Conservation (phyloP, 64 coral and sea anemone genomes). For the Anthopleura sola region DNA sequence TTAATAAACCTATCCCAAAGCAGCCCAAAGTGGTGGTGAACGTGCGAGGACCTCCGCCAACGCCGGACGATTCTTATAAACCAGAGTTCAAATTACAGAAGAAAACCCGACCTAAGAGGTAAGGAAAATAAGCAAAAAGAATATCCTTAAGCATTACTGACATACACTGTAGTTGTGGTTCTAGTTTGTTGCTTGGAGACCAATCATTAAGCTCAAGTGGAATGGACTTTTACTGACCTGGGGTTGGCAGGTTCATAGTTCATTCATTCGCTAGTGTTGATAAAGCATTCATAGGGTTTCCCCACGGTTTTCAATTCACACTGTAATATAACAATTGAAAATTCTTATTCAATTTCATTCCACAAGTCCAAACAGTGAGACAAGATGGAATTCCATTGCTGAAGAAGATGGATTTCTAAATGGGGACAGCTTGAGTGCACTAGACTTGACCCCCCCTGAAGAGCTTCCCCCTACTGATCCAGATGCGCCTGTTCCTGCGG, state of each 20-base stretch:
- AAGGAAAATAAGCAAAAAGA: background rate
- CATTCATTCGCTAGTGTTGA: no score
- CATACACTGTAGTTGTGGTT: no score
- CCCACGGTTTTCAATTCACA: no score
- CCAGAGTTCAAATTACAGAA: slow-evolving; percentile 70
- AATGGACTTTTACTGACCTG: no score
- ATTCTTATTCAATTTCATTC: background rate
- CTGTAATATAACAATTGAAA: no score
- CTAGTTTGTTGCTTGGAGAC: background rate
- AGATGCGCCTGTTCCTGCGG: slow-evolving; percentile 53
- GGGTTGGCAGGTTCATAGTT: no score
- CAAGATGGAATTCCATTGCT: background rate
- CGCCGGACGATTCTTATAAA: background rate
- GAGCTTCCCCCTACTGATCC: slow-evolving; percentile 6
- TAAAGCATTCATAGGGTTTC: no score
- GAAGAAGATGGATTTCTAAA: slow-evolving; percentile 27
- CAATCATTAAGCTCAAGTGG: no score
- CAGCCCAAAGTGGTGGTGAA: slow-evolving; percentile 52
- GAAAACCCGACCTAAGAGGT: slow-evolving; percentile 9
- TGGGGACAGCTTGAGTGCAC: slow-evolving; percentile 38
- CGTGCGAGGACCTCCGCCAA: slow-evolving; percentile 28
- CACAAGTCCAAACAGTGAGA: slow-evolving; percentile 34
- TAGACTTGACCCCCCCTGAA: slow-evolving; percentile 55
- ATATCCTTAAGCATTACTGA: no score
- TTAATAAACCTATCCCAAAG: slow-evolving; percentile 34